phyloP scores from a whole-genome alignment of 2,797 vertebrate genomes.

The Acanthornis magna region DNA sequence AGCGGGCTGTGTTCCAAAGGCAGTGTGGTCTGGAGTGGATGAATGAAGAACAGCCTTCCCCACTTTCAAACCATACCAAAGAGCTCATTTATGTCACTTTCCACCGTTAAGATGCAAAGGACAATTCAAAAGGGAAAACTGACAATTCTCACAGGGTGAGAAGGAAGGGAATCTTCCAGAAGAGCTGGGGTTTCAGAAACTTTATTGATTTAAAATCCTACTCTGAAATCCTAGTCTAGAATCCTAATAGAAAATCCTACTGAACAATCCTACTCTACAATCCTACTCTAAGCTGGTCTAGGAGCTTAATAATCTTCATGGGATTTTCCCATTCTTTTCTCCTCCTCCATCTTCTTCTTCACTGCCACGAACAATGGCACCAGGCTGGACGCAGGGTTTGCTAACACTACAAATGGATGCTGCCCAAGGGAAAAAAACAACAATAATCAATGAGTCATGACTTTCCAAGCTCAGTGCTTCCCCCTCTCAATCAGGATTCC shows the following conservation, averaged over 20 bases:
- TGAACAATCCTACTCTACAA: too few relatives aligned
- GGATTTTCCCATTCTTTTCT: not conserved
- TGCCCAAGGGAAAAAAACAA: not conserved
- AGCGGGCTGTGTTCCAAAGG: too few relatives aligned
- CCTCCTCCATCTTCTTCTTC: not conserved
- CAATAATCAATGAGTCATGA: not conserved
- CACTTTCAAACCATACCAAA: not conserved
- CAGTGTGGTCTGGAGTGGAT: too few relatives aligned
- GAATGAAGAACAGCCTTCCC: too few relatives aligned
- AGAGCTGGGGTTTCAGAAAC: not conserved
- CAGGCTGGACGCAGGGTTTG: not conserved
- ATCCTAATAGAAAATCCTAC: not conserved
- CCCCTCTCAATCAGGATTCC: not conserved
- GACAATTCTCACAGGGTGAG: not conserved
- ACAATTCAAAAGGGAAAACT: not conserved
- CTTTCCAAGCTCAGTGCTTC: not conserved
- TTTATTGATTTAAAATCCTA: not conserved
- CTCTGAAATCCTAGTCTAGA: too few relatives aligned
- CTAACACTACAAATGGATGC: not conserved
- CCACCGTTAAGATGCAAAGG: not conserved
- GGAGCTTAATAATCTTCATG: not conserved
- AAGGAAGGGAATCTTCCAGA: not conserved
- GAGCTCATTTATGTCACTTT: not conserved
- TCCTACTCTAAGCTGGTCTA: too few relatives aligned
- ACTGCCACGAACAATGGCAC: not conserved